A percentile compares a stretch with the other conserved stretches of the same genome.
These are phyloP conservation scores for Eupeodes corollae DNA, from an alignment of 1,140 invertebrate genomes.

Conservation along the genomic window DNA sequence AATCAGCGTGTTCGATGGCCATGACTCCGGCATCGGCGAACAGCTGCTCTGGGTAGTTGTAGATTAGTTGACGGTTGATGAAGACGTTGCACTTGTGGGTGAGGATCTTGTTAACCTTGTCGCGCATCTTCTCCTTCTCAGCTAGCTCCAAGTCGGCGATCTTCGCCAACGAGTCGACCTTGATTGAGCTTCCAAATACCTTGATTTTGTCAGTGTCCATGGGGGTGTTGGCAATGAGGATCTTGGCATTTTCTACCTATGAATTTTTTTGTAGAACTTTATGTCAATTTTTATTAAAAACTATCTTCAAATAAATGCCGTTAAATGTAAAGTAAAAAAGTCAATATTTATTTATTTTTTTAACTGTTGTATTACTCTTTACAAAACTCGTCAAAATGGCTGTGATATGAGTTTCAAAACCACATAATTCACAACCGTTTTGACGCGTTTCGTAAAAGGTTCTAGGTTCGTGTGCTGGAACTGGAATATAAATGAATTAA, in stretches of 20 bases:
- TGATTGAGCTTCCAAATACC: conserved; percentile 96
- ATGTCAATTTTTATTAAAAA: conserved; percentile 1
- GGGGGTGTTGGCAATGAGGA: conserved; percentile 98
- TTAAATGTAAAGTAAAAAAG: background rate
- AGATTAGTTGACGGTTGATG: conserved; percentile 98
- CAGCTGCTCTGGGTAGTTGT: conserved; percentile 99
- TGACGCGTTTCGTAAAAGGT: conserved; percentile 14
- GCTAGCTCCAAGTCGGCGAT: conserved; percentile 95
- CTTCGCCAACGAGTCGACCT: conserved; percentile 96
- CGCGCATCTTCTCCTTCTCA: conserved; percentile 99
- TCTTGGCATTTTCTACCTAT: conserved; percentile 81
- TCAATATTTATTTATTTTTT: background rate
- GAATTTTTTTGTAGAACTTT: conserved; percentile 24
- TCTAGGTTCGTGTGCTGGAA: no score
- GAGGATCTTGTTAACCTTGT: conserved; percentile 96
- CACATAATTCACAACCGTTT: conserved; percentile 34
- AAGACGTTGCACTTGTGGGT: conserved; percentile 97
- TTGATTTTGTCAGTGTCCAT: conserved; percentile 99
- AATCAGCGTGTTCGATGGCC: conserved; percentile 99
- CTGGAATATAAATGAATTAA: no score
- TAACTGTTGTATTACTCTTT: conserved; percentile 1
- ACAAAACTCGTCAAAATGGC: conserved; percentile 38
- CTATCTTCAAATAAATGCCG: background rate
- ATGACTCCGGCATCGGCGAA: conserved; percentile 97
- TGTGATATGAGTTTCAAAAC: conserved; percentile 28